Evolutionary conservation across 2,888 invertebrate species (phyloP), one percentile per base, ranked within the genome.

Genomic region (Euclidia mi): DNA sequence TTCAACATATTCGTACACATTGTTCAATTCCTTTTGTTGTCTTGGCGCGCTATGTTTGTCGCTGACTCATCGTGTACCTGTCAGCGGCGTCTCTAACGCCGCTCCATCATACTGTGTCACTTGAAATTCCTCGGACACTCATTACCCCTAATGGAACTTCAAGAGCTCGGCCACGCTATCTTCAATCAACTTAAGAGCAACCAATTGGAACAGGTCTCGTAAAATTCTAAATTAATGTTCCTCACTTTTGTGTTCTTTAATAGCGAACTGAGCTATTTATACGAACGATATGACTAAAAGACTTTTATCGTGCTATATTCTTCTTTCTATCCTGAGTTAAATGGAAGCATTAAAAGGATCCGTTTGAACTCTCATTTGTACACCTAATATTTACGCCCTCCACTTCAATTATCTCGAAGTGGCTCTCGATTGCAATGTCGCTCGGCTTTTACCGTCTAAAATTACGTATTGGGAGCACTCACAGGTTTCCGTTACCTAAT

Each of bases 21-120:
- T 69, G 61, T 69, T 71, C 65, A 56, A 55, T 71, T 74, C 69
- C 61, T 75, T 76, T 69, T 77, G 73, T 81, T 80, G 74, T 73
- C 55, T 71, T 66, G 71, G 57, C 67, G 69, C 65, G 71, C 70
- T 77, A 73, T 79, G 80, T 84, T 85, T 80, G 79, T 76, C 73
- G 83, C 82, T 91, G 91, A 91, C 76, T 92, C 91, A 91, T 77
- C 79, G 78, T 69, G 85, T 91, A 92, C 91, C 90, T 93, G 92
- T 90, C 89, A 87, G 78, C 83, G 85, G 84, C 85, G 87, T 81
- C 83, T 82, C 76, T 80, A 85, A 83, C 80, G 81, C 82, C 87
- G 86, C 89, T 92, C 82, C 82, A 89, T 91, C 89, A 90, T 81
- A 82, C 70, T 73, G 81, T 84, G 88, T 85, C 90, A 84, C 85